Base-by-base conservation (phyloP, 2,888 invertebrate species). In the Torymus tubicola region DNA sequence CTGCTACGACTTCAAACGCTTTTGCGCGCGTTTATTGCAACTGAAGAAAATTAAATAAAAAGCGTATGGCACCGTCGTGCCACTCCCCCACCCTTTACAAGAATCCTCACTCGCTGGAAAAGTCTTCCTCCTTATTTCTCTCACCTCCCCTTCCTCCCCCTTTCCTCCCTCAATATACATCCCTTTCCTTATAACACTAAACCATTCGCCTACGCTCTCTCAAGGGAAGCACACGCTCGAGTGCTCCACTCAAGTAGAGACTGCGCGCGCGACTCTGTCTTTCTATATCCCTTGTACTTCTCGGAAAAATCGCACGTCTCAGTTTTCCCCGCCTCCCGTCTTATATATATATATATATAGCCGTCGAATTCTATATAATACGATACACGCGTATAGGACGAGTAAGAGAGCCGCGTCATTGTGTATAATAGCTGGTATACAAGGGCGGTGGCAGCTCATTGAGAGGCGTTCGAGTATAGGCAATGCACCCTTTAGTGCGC, bases 141-240 rank as follows among this genome's bases (percentile, higher is more conserved):
- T n/a, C 42, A 13, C 1, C 14, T 21, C 18, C 18, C 52, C 16
- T 10, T 50, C 18, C 1, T 10, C 52, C 18, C 18, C 52, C 16
- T 10, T 50, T 18, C 12, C 10, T 2, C 8, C 16, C 16, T 10
- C 53, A 58, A 16, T 61, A 61, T 31, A 11, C 58, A 18, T 50
- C 50, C 50, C 70, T 12, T 80, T 58, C 24, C 42, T 58, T 68
- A 68, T 68, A 61, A 67, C 61, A 13, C 14, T 42, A 57, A 55
- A 21, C 67, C 55, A 3, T 63, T 63, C 58, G 24, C 58, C 42
- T 42, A 8, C 42, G 42, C 42, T 42, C 16, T 55, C 60, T 81
- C 72, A 81, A 81, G 70, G 73, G 70, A 74, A 78, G 61, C 69
- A 21, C 21, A 50, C 69, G 63, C 72, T 12, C 70, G 80, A 71